Conservation (phyloP, 2,888 invertebrate genomes). For the Chydorus sphaericus region DNA sequence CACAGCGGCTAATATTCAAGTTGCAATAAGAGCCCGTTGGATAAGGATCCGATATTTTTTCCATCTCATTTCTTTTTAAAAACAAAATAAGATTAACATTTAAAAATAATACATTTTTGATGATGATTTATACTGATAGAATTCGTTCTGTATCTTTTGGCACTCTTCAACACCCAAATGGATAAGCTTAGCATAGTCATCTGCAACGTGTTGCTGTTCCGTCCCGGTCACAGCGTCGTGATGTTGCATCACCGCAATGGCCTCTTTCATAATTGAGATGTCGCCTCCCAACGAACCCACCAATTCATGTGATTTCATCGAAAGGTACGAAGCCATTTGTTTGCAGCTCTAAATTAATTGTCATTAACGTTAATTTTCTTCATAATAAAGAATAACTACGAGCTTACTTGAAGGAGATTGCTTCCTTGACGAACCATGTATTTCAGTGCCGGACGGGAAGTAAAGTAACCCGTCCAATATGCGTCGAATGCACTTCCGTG, state of each 20-base stretch:
- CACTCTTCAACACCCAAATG: slow-evolving; percentile 49
- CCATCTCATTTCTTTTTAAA: not conserved
- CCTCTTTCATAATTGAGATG: slow-evolving; percentile 32
- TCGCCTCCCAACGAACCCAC: slow-evolving; percentile 39
- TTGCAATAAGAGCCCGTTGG: slow-evolving; percentile 33
- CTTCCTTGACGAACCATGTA: slow-evolving; percentile 60
- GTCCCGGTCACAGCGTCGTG: slow-evolving; percentile 86
- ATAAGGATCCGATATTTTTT: too few relatives aligned
- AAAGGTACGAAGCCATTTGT: slow-evolving; percentile 49
- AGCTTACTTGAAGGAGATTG: slow-evolving; percentile 58
- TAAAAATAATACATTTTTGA: too few relatives aligned
- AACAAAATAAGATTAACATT: too few relatives aligned
- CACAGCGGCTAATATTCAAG: slow-evolving; percentile 45
- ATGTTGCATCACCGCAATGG: slow-evolving; percentile 49
- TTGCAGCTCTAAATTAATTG: slow-evolving; percentile 58
- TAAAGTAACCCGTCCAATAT: slow-evolving; percentile 89
- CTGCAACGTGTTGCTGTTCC: slow-evolving; percentile 71
- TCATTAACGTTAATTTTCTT: too few relatives aligned
- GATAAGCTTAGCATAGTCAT: slow-evolving; percentile 69
- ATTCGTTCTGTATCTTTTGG: slow-evolving; percentile 36
- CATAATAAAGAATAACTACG: too few relatives aligned
- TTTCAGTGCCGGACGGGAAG: slow-evolving; percentile 66
- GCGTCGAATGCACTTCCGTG: slow-evolving; percentile 75
- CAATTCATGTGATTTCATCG: slow-evolving; percentile 35
- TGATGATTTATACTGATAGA: too few relatives aligned